Evolutionary conservation across 2,113 vertebrate species (phyloP).

Genomic region (Rousettus leschenaultii): DNA sequence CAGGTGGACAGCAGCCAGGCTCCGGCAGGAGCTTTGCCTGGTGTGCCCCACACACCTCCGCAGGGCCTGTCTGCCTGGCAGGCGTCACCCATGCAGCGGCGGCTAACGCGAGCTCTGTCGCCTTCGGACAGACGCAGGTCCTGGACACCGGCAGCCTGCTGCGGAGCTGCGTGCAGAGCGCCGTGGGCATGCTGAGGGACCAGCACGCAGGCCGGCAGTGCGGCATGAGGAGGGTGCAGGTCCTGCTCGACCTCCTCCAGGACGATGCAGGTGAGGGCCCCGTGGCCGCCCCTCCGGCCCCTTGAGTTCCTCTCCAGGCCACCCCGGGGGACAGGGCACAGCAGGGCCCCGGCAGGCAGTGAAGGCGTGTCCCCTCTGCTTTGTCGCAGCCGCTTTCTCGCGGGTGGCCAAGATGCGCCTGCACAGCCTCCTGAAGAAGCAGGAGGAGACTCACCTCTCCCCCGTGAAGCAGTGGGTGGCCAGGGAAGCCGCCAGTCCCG

Average conservation of each 20-base stretch:
- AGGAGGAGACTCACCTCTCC: conserved; percentile 80
- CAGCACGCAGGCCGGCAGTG: conserved; percentile 77
- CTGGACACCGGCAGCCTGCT: conserved; percentile 91
- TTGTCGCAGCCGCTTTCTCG: conserved; percentile 87
- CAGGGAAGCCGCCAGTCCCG: conserved; percentile 90
- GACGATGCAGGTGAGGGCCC: conserved; percentile 78
- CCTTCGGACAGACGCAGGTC: conserved; percentile 49
- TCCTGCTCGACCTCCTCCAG: conserved; percentile 89
- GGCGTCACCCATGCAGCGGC: fast-evolving
- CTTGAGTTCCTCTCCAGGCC: too few relatives aligned
- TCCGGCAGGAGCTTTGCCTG: neutral
- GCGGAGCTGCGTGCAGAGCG: conserved; percentile 92
- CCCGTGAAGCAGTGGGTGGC: conserved; percentile 87
- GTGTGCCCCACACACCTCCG: fast-evolving
- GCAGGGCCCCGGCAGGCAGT: fast-evolving
- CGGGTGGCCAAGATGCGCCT: conserved; percentile 86
- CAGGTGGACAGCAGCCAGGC: fast-evolving
- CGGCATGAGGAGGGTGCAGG: conserved; percentile 86
- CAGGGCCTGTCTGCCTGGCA: neutral
- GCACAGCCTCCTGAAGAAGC: conserved; percentile 81
- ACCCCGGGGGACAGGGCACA: fast-evolving
- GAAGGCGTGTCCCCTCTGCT: fast-evolving
- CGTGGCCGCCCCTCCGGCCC: neutral
- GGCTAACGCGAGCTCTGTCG: neutral
- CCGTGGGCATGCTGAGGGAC: conserved; percentile 92